Base-by-base conservation (phyloP, 2,888 invertebrate species). In the Acanthacorydalis orientalis region DNA sequence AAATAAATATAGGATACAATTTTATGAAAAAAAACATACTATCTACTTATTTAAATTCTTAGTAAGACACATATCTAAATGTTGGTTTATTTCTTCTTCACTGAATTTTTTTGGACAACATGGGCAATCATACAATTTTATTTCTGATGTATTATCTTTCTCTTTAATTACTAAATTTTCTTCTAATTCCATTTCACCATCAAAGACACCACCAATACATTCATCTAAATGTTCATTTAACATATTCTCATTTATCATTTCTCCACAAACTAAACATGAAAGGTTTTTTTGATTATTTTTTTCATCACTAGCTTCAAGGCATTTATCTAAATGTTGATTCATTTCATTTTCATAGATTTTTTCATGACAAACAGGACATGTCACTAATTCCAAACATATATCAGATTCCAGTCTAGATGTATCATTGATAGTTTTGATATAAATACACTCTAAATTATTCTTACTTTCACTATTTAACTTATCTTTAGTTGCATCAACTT, bases 61-160 rank as follows among this genome's bases (percentile, higher is more conserved):
- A 23, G 2, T 53, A 39, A 63, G 55, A 55, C 73, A 73, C 4
- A 51, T 43, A 60, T 78, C 74, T 46, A 80, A 69, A 64, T 80
- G 80, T 1, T 57, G 53, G 56, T 74, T 75, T 76, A 80, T 80
- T 31, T 67, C 62, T 31, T 51, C 55, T 54, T 69, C 65, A 53
- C 68, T 64, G 38, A 78, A 56, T 60, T 75, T 64, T 51, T 65
- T 52, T 56, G 74, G 66, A 55, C 80, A 80, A 56, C 75, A 70
- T 0, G 80, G 80, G 55, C 80, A 31, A 40, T 38, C 35, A 16
- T 16, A 12, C 4, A 14, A 7, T 32, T 32, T 9, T 32, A 9
- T 2, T 44, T 44, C 44, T 14, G 16, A 16, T 35, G 9, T n/a
- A 39, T 9, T 39, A 15, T 43, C 23, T 31, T 16, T 31, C 14